Percentiles rank a stretch among this genome's conserved stretches.
These are phyloP conservation scores for Pyralis farinalis DNA, from an alignment of 2,888 invertebrate genomes.

Conservation along the genomic window DNA sequence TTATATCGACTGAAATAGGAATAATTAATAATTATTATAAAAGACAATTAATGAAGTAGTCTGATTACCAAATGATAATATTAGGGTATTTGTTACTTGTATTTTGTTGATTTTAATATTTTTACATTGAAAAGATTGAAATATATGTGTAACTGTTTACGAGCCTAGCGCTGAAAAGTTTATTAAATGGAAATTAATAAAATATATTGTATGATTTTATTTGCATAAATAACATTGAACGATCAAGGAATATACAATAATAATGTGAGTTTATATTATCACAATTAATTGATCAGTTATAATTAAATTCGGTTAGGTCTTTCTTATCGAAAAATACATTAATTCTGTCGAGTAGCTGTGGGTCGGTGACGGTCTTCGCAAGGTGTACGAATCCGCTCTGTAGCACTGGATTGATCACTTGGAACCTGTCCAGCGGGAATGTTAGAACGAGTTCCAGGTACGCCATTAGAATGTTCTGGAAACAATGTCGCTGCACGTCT, in stretches of 20 bases:
- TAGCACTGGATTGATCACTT: constrained; percentile 68
- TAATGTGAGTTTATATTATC: constrained; percentile 45
- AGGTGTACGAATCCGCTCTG: constrained; percentile 67
- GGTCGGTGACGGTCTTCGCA: constrained; percentile 68
- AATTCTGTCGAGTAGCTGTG: constrained; percentile 72
- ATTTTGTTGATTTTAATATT: constrained; percentile 49
- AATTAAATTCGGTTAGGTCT: constrained; percentile 65
- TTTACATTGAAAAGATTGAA: constrained; percentile 32
- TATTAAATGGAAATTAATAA: constrained; percentile 42
- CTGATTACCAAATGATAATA: constrained; percentile 60
- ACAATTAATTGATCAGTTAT: constrained; percentile 66
- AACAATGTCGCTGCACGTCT: constrained; percentile 91
- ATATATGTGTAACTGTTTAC: constrained; percentile 37
- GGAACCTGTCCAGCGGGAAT: constrained; percentile 82
- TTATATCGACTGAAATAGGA: constrained; percentile 46
- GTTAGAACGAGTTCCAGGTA: constrained; percentile 89
- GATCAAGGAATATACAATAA: constrained; percentile 60
- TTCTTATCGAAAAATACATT: constrained; percentile 78
- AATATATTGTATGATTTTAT: constrained; percentile 56
- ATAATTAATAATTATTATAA: constrained; percentile 48
- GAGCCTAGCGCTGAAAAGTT: constrained; percentile 41
- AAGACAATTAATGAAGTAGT: constrained; percentile 65
- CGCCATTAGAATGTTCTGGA: constrained; percentile 92
- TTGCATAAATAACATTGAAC: constrained; percentile 59
- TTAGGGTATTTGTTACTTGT: constrained; percentile 52